Evolutionary conservation across 2,113 vertebrate genomes (phyloP), one percentile per base, ranked within the genome.

Genomic region (Anhinga anhinga): DNA sequence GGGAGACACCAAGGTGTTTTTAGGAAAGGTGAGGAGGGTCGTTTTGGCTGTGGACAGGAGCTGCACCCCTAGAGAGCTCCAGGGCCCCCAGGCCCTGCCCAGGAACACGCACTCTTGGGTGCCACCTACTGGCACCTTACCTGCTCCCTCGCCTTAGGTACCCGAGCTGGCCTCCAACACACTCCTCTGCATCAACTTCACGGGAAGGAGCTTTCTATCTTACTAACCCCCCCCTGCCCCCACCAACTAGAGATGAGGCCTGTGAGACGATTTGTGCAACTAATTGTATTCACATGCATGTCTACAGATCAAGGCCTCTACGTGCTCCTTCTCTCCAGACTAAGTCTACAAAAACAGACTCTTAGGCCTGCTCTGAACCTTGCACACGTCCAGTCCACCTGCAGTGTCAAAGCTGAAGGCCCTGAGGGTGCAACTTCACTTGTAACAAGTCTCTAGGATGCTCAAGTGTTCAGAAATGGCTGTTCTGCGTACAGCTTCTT

Each of bases 351-450:
- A 15, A 82, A 56, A 3, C 10, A 22, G 58, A 32, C 18, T 52
- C 55, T 66, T 26, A 30, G 32, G 32, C 12, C 19, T 73, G 14
- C 61, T 56, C 67, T 56, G 53, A 86, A 29, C 8, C 21, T 9
- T 0, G 0, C 9, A 63, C 10, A 12, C 0, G 2, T 19, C 58
- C 26, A 40, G 2, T 19, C 58, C 26, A 36, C 21, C 61, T 38
- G 53, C 2, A 5, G 42, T 36, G 34, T 36, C 34, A 58, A 23
- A 61, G 27, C 26, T 34, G 27, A 36, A 86, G 42, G 49, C 23
- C 23, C 62, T 23, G 13, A 70, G 34, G 22, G 12, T 44, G 14
- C 65, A 81, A 5, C 34, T 56, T 78, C 36, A 27, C n/a, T 70
- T 49, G 26, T 42, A 49, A 62, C 3, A 8, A 18, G 15, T 15